Evolutionary conservation across 1,140 invertebrate genomes (phyloP), one percentile per base, ranked within the genome.

Genomic region (Pseudachorutes palmiensis): DNA sequence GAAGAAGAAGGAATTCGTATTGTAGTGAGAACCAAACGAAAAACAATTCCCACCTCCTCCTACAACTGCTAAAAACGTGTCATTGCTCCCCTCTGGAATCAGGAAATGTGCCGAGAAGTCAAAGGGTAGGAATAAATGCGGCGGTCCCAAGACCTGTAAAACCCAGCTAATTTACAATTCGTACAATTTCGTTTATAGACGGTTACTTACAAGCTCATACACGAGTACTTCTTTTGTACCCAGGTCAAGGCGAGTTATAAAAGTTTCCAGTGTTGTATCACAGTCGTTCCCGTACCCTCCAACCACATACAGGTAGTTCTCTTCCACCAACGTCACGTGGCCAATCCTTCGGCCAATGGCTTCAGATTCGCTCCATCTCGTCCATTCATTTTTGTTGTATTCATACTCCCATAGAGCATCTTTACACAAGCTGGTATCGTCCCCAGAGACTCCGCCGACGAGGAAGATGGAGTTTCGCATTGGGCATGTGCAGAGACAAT

Each of bases 31-130:
- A 26, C 72, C 72, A 66, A 74, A 71, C 0, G 72, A 74, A 59
- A 74, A 74, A 30, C 68, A 71, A 48, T 70, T 70, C 41, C 70
- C 72, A 28, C 72, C 72, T 49, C 72, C 72, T 24, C 72, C 72
- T 45, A 69, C 66, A 26, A 74, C 36, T 1, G 67, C 62, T 2
- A 70, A 19, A 2, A 55, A 55, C 19, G 32, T 24, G 24, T 59
- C 36, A 9, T 48, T 51, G 5, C 59, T 60, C 30, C 48, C 61
- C 48, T 62, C 68, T 28, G 61, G n/a, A 58, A 45, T 19, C 19
- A 65, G 33, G 3, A 26, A 14, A 62, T 45, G n/a, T 31, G 68
- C 32, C 2, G 62, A 48, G 28, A 69, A 71, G 26, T 68, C 72
- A 68, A 73, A 73, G 16, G 72, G 69, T 30, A 73, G 63, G 55